These are phyloP conservation scores for Berghia stephanieae DNA, from an alignment of 1,140 invertebrate genomes.

Conservation along the genomic window DNA sequence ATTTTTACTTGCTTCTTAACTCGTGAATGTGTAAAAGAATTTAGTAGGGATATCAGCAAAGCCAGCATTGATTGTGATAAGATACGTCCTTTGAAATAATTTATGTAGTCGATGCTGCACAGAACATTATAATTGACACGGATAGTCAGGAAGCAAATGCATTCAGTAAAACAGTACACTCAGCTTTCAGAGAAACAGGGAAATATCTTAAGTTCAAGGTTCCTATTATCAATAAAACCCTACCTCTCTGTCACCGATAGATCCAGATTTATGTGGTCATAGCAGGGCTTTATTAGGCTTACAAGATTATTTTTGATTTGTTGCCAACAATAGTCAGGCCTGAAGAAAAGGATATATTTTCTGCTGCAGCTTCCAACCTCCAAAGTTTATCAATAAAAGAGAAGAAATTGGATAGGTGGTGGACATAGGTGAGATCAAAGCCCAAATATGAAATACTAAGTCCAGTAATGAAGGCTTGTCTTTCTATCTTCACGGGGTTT, in stretches of 20 bases:
- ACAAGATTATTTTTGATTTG: neutral
- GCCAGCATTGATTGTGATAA: neutral
- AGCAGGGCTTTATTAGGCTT: neutral
- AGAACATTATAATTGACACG: neutral
- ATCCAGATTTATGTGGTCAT: conserved; percentile 1
- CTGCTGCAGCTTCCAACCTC: neutral
- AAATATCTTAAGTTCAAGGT: neutral
- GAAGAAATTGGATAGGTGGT: conserved; percentile 6
- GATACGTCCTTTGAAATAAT: neutral
- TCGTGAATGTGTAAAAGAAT: conserved; percentile 8
- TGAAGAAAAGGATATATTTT: neutral
- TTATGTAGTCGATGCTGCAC: neutral
- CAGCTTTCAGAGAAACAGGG: neutral
- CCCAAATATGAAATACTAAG: neutral
- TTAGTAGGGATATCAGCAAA: neutral
- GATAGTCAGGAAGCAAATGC: neutral
- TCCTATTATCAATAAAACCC: neutral
- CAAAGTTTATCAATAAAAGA: neutral
- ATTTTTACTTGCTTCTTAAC: neutral
- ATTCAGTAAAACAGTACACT: neutral
- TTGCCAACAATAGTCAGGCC: neutral
- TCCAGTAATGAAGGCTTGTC: neutral
- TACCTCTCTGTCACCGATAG: neutral
- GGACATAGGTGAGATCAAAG: neutral
- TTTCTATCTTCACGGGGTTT: neutral